These are phyloP conservation scores for Strix uralensis DNA, from an alignment of 2,113 vertebrate genomes.

Conservation along the genomic window DNA sequence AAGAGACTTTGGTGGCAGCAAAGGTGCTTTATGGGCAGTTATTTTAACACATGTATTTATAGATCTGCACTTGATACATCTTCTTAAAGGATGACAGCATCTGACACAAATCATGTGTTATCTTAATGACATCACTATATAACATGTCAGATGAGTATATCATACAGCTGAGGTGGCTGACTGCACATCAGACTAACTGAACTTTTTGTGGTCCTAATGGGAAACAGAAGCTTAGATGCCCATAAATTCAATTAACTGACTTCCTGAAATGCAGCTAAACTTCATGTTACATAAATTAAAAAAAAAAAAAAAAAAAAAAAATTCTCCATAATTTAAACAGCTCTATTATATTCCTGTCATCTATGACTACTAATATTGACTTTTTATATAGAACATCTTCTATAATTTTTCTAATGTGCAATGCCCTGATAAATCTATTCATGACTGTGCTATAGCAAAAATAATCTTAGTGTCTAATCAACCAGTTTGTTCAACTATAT, in stretches of 20 bases:
- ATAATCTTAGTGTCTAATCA: neutral
- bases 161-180: neutral
- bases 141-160: neutral
- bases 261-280: neutral
- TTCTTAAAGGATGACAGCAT: neutral
- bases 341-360: neutral
- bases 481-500: neutral
- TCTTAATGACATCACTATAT: neutral
- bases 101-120: constrained; percentile 4
- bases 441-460: neutral
- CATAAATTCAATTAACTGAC: neutral
- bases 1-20: neutral
- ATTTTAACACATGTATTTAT: neutral
- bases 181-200: neutral
- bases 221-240: neutral
- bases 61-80: neutral
- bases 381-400: neutral
- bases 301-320: neutral
- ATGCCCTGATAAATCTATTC: neutral
- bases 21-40: neutral
- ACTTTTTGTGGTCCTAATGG: neutral
- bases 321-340: neutral
- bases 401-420: neutral
- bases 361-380: neutral
- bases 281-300: neutral